Evolutionary conservation across 2,113 vertebrate genomes (phyloP), one percentile per base, ranked within the genome.

Genomic region (Nipponia nippon): DNA sequence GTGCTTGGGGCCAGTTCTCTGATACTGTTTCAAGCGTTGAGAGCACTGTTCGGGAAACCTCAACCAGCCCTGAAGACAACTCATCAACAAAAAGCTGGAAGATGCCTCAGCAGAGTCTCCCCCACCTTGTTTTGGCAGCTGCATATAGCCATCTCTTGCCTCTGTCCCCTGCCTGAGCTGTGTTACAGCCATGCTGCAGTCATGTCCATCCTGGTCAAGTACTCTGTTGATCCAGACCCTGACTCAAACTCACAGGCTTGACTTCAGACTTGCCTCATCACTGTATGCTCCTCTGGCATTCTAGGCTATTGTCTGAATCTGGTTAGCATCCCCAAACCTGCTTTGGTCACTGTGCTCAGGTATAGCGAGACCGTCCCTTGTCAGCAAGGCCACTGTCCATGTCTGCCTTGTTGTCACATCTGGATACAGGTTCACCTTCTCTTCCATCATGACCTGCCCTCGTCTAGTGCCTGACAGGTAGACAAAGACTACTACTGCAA

Each of bases 281-380:
- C 29, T 59, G 21, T 6, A 13, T 3, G 50, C 5, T 84, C 32
- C 15, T 20, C 58, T 66, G 50, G 12, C 11, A 85, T 5, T 27
- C 56, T 13, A n/a, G 38, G 46, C 47, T 50, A 46, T 2, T 58
- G 23, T 26, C 44, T 62, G 61, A 76, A 62, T 7, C 13, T 34
- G 11, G 17, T 3, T 46, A 69, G 22, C 6, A 11, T n/a, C n/a
- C 30, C 27, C 78, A 85, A 6, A 46, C 4, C 36, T 19, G 16
- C 38, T 59, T 53, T 22, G 38, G 30, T 88, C 26, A 27, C 50
- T 38, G 58, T 58, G 36, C 40, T 87, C 30, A 14, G 16, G 2
- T 16, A n/a, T 2, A 3, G 8, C 1, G 0, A 85, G 13, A 17
- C 18, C 36, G 14, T 8, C 44, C 22, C 47, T 58, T 49, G n/a